Evolutionary conservation across 1,140 invertebrate genomes (phyloP).

Genomic region (Leptinotarsa lineolata): DNA sequence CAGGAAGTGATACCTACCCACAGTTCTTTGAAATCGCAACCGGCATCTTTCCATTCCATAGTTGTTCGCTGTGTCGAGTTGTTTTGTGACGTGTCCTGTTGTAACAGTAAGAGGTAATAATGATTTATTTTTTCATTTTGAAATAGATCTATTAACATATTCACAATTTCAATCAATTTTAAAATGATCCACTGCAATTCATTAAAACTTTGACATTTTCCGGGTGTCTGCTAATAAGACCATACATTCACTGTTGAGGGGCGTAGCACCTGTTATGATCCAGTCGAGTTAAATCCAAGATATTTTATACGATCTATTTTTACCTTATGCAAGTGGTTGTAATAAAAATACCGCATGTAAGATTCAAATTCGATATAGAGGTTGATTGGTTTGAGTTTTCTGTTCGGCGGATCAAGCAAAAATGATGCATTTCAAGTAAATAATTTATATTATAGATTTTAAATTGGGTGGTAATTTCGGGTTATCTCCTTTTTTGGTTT

Average conservation of each 20-base stretch:
- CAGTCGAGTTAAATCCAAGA: background rate
- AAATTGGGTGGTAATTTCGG: too few relatives aligned
- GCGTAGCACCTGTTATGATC: constrained; percentile 32
- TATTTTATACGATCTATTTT: constrained; percentile 37
- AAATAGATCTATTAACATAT: too few relatives aligned
- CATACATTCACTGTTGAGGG: background rate
- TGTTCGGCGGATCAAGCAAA: too few relatives aligned
- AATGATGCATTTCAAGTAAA: too few relatives aligned
- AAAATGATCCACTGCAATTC: too few relatives aligned
- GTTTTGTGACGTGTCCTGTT: constrained; percentile 51
- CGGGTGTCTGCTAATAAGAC: background rate
- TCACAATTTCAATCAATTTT: too few relatives aligned
- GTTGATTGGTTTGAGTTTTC: too few relatives aligned
- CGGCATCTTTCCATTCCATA: constrained; percentile 51
- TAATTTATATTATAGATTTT: too few relatives aligned
- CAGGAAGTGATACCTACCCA: constrained; percentile 32
- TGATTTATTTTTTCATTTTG: background rate
- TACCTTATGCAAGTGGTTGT: constrained; percentile 41
- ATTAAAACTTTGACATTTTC: too few relatives aligned
- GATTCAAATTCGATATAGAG: background rate
- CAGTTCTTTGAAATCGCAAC: constrained; percentile 44
- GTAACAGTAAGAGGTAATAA: constrained; percentile 52
- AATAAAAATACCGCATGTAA: constrained; percentile 30
- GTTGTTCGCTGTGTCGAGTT: constrained; percentile 43
- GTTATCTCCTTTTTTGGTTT: constrained; percentile 11